Conservation (phyloP, 1,140 invertebrate species). For the Tetragonula clypearis region DNA sequence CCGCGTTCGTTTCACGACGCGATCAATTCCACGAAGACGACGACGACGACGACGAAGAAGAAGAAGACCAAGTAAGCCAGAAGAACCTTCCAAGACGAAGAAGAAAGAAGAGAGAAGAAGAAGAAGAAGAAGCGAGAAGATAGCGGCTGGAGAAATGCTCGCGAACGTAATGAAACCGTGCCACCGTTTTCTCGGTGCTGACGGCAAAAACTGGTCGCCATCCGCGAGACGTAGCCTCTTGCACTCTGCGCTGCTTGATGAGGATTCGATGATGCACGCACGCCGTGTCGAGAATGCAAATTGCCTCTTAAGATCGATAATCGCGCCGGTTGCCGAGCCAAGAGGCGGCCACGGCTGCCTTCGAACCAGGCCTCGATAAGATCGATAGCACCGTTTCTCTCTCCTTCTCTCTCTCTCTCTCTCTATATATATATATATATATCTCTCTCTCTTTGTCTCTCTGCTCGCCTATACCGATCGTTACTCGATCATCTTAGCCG, state of each 20-base stretch:
- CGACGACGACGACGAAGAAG: neutral
- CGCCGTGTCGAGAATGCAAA: slow-evolving; percentile 30
- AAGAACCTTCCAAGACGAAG: neutral
- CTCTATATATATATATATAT: too few relatives aligned
- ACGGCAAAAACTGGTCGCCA: slow-evolving; percentile 56
- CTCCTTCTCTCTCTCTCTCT: too few relatives aligned
- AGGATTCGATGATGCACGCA: slow-evolving; percentile 54
- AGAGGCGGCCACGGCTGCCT: neutral
- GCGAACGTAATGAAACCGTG: slow-evolving; percentile 52
- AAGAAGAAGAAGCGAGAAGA: neutral
- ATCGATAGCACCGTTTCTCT: slow-evolving; percentile 2
- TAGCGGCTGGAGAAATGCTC: slow-evolving; percentile 15
- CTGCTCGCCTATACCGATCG: neutral
- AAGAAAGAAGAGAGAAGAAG: neutral
- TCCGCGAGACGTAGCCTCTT: neutral
- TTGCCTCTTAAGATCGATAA: slow-evolving; percentile 44
- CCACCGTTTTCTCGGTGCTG: slow-evolving; percentile 28
- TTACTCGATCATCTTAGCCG: neutral
- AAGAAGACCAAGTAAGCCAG: neutral
- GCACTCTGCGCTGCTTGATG: slow-evolving; percentile 14
- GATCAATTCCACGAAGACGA: too few relatives aligned
- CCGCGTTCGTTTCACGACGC: slow-evolving; percentile 15
- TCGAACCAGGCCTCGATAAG: slow-evolving; percentile 20
- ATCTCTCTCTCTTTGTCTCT: neutral
- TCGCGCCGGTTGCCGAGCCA: neutral